Evolutionary conservation across 23 tunicate genomes (phyloP).

Genomic region (Ciona savignyi): DNA sequence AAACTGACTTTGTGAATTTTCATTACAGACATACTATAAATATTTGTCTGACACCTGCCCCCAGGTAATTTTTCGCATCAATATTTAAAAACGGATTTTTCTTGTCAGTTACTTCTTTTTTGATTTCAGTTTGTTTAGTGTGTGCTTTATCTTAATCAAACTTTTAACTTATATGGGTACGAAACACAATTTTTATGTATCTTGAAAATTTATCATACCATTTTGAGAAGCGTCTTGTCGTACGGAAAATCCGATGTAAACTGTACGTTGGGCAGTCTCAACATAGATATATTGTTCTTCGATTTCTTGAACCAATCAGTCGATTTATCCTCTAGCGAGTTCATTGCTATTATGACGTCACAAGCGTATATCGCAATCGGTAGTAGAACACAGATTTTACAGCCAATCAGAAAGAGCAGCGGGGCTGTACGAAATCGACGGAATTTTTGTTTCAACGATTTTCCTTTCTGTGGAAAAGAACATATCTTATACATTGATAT

Average conservation of each 20-base stretch:
- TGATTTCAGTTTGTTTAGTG: too few species aligned
- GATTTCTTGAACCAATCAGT: background rate
- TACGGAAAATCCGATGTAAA: background rate
- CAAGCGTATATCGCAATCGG: slow-evolving; percentile 78
- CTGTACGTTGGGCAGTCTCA: background rate
- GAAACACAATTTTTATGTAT: too few species aligned
- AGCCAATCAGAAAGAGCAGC: slow-evolving; percentile 19
- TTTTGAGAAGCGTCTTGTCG: background rate
- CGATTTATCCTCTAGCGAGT: slow-evolving; percentile 40
- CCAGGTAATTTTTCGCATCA: too few species aligned
- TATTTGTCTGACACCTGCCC: too few species aligned
- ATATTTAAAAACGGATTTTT: too few species aligned
- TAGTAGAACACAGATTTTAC: slow-evolving; percentile 48
- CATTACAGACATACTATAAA: too few species aligned
- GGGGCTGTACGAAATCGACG: slow-evolving; percentile 8
- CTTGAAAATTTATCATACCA: too few species aligned
- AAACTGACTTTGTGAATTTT: too few species aligned
- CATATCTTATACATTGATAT: too few species aligned
- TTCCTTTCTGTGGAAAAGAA: background rate
- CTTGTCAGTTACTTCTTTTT: too few species aligned
- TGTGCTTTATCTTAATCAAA: too few species aligned
- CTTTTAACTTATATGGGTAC: too few species aligned
- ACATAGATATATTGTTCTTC: background rate
- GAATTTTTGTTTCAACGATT: background rate
- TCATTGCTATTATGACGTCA: slow-evolving; percentile 82